These are phyloP conservation scores for Andrena minutula DNA, from an alignment of 2,888 invertebrate genomes.

Conservation along the genomic window DNA sequence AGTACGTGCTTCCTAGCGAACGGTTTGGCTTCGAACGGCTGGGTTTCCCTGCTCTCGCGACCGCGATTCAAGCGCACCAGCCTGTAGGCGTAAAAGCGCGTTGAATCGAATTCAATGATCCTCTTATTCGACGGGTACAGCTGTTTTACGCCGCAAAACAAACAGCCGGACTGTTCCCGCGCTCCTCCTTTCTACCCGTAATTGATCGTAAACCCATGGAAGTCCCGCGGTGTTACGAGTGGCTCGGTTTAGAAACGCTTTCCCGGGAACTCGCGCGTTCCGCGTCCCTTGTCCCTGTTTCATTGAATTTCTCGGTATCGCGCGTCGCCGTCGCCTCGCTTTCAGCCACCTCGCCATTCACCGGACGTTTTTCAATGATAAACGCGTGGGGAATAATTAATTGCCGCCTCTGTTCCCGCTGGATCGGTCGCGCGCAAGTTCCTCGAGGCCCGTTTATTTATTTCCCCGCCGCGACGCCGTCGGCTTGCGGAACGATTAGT, in stretches of 20 bases:
- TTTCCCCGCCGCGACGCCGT: not conserved
- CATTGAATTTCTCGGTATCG: constrained; percentile 55
- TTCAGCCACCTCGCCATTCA: constrained; percentile 20
- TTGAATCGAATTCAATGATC: constrained; percentile 56
- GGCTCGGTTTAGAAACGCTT: constrained; percentile 61
- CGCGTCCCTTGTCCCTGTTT: constrained; percentile 32
- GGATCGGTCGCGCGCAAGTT: constrained; percentile 12
- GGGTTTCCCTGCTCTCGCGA: too few relatives aligned
- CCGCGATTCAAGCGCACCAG: not conserved
- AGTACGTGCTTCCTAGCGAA: not conserved
- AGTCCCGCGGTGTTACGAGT: constrained; percentile 62
- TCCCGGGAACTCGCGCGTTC: constrained; percentile 40
- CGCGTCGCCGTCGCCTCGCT: constrained; percentile 14
- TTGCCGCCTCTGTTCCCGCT: not conserved
- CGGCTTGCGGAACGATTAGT: not conserved
- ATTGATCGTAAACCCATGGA: constrained; percentile 68
- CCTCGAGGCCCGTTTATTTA: not conserved
- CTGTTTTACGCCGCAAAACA: constrained; percentile 54
- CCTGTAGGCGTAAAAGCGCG: constrained; percentile 27
- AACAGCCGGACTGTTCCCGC: constrained; percentile 48
- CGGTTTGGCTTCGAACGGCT: not conserved
- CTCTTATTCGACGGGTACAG: constrained; percentile 43
- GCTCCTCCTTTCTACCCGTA: constrained; percentile 38
- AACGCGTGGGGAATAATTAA: constrained; percentile 17
- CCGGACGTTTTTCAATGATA: constrained; percentile 24